Percentiles rank a stretch among this genome's conserved stretches.
These are phyloP conservation scores for Chironomus tentans DNA, from an alignment of 2,888 invertebrate species.

Conservation along the genomic window DNA sequence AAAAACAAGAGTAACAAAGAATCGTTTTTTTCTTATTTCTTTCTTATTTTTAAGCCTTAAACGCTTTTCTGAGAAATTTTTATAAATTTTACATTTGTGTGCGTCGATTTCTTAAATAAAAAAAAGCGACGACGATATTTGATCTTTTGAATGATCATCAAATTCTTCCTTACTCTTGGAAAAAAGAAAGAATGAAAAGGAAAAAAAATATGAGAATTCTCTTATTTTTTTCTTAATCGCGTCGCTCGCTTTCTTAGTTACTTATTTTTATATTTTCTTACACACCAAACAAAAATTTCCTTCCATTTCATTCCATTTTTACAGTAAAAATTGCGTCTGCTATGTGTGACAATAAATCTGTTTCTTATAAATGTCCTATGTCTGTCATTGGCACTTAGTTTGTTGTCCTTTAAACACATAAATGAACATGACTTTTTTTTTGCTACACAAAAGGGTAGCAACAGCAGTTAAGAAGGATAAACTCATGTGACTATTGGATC, in stretches of 20 bases:
- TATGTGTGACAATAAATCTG: constrained; percentile 18
- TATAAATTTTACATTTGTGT: constrained; percentile 1
- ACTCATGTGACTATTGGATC: too few species aligned
- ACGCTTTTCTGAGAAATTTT: constrained; percentile 12
- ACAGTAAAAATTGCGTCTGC: neutral
- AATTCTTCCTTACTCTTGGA: constrained; percentile 14
- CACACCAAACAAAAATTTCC: neutral
- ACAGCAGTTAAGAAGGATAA: too few species aligned
- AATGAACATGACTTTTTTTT: neutral
- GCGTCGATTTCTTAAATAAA: neutral
- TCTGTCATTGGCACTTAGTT: constrained; percentile 10
- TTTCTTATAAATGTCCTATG: constrained; percentile 21
- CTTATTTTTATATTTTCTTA: neutral
- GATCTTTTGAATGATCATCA: constrained; percentile 26
- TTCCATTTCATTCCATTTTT: neutral
- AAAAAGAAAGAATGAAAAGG: neutral
- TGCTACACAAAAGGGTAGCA: too few species aligned
- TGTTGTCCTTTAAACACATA: neutral
- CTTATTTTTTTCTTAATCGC: neutral
- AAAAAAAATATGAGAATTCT: neutral
- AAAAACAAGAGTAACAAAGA: constrained; percentile 10
- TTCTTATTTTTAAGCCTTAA: neutral
- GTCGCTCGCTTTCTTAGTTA: neutral
- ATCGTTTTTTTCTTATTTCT: neutral
- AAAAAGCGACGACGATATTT: constrained; percentile 12